Conservation (phyloP, 2,797 vertebrate genomes). For the Chiloscyllium punctatum region DNA sequence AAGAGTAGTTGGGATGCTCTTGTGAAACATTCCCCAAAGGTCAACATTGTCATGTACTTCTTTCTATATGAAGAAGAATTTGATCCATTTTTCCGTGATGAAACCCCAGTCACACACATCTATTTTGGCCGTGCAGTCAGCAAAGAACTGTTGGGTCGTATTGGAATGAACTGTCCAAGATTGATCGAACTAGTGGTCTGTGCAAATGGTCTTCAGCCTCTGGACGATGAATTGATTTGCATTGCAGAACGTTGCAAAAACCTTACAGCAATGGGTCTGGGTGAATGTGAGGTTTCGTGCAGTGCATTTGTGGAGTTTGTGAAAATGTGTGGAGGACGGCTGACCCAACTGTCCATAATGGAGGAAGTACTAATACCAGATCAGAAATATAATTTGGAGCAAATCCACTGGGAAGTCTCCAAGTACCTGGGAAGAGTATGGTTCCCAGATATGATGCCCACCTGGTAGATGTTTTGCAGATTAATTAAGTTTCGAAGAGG, state of each 20-base stretch:
- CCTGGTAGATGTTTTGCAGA: slow-evolving; percentile 65
- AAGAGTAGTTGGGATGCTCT: slow-evolving; percentile 99
- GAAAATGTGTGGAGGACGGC: slow-evolving; percentile 88
- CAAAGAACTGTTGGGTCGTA: slow-evolving; percentile 90
- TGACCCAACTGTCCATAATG: slow-evolving; percentile 97
- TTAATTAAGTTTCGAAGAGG: neutral
- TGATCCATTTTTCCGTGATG: slow-evolving; percentile 88
- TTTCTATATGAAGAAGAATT: slow-evolving; percentile 97
- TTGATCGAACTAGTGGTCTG: slow-evolving; percentile 94
- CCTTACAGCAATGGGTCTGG: slow-evolving; percentile 87
- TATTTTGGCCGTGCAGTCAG: slow-evolving; percentile 97
- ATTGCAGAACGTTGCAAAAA: slow-evolving; percentile 91
- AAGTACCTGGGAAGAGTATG: slow-evolving; percentile 94
- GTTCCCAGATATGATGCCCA: slow-evolving; percentile 99
- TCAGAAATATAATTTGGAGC: slow-evolving; percentile 88
- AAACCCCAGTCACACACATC: slow-evolving; percentile 90
- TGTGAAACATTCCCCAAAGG: slow-evolving; percentile 91
- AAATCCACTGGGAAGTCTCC: slow-evolving; percentile 98
- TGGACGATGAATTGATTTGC: slow-evolving; percentile 93
- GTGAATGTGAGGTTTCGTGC: slow-evolving; percentile 96
- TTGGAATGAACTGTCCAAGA: slow-evolving; percentile 90
- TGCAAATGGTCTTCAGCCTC: slow-evolving; percentile 85
- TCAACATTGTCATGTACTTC: slow-evolving; percentile 98
- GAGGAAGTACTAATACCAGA: slow-evolving; percentile 97
- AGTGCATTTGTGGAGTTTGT: slow-evolving; percentile 97